Evolutionary conservation across 1,140 invertebrate genomes (phyloP), one percentile per base, ranked within the genome.

Genomic region (Apolygus lucorum): DNA sequence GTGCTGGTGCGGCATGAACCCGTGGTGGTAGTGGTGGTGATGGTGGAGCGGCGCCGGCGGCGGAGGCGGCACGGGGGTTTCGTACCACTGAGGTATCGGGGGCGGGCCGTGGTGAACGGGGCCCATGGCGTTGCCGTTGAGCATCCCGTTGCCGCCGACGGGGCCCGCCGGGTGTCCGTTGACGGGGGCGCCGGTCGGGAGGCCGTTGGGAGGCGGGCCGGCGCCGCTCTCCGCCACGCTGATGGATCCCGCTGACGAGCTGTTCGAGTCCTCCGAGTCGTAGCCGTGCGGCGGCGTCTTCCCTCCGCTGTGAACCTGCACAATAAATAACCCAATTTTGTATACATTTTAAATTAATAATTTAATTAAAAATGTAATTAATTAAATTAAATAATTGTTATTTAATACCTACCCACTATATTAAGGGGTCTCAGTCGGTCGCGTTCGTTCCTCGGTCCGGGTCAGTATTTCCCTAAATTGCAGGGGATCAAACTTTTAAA

Each of bases 261-360:
- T 81, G 74, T 83, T 84, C 52, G 83, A 84, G 72, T 85, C 84
- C 71, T 85, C 84, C 28, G 82, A 83, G 70, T 85, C 84, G 74
- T 84, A 84, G 52, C 74, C 75, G 26, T 70, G 70, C n/a, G 74
- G 70, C 8, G 72, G 70, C 14, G 69, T 73, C 28, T 74, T 74
- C 0, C 74, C 75, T 28, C 78, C 81, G 54, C 81, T 79, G 71
- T 81, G 80, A 68, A 81, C 80, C 80, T 81, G 66, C 2, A 26
- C 21, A 64, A 52, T 22, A 70, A 69, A 62, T 68, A 25, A 27
- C 24, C 17, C 11, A 22, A 66, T n/a, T n/a, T n/a, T n/a, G n/a
- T n/a, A n/a, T n/a, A n/a, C n/a, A n/a, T n/a, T n/a, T n/a, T n/a
- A n/a, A n/a, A n/a, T n/a, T n/a, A n/a, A n/a, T n/a, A n/a, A n/a